Evolutionary conservation across 2,113 vertebrate species (phyloP).

Genomic region (Forbesichthys agassizii): DNA sequence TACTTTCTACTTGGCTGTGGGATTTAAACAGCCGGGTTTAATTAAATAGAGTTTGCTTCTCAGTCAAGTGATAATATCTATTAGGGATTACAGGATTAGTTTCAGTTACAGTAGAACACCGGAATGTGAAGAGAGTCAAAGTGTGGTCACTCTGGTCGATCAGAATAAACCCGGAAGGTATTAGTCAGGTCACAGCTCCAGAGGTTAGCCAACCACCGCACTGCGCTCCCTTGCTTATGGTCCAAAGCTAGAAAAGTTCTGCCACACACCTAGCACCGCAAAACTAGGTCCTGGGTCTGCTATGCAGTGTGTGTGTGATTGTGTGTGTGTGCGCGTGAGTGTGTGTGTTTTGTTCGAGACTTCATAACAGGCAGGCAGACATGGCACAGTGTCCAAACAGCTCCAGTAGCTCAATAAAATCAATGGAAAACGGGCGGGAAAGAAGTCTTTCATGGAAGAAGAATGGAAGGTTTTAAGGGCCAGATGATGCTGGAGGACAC

Average conservation of each 20-base stretch:
- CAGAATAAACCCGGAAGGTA: slow-evolving; percentile 44
- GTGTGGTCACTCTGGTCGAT: slow-evolving; percentile 40
- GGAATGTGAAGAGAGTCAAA: slow-evolving; percentile 42
- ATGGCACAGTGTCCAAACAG: slow-evolving; percentile 26
- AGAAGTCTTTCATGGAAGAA: slow-evolving; percentile 17
- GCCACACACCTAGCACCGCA: slow-evolving; percentile 53
- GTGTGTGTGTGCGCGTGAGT: slow-evolving; percentile 3
- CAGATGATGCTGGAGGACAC: slow-evolving; percentile 51
- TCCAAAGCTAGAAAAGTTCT: slow-evolving; percentile 38
- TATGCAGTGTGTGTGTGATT: slow-evolving; percentile 18
- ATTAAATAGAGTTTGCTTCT: slow-evolving; percentile 56
- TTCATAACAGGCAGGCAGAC: slow-evolving; percentile 21
- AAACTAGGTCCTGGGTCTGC: slow-evolving; percentile 35
- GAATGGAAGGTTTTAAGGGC: slow-evolving; percentile 29
- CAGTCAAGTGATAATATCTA: slow-evolving; percentile 68
- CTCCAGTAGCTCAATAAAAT: slow-evolving; percentile 31
- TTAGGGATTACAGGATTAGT: slow-evolving; percentile 65
- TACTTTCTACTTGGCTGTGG: slow-evolving; percentile 10
- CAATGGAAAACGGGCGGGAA: slow-evolving; percentile 33
- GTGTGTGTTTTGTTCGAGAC: background rate
- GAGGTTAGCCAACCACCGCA: slow-evolving; percentile 35
- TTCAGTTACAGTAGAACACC: slow-evolving; percentile 50
- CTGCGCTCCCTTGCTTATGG: slow-evolving; percentile 17
- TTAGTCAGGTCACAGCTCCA: slow-evolving; percentile 39
- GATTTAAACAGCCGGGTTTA: slow-evolving; percentile 44